Evolutionary conservation across 2,797 vertebrate genomes (phyloP).

Genomic region (Limnodromus scolopaceus): DNA sequence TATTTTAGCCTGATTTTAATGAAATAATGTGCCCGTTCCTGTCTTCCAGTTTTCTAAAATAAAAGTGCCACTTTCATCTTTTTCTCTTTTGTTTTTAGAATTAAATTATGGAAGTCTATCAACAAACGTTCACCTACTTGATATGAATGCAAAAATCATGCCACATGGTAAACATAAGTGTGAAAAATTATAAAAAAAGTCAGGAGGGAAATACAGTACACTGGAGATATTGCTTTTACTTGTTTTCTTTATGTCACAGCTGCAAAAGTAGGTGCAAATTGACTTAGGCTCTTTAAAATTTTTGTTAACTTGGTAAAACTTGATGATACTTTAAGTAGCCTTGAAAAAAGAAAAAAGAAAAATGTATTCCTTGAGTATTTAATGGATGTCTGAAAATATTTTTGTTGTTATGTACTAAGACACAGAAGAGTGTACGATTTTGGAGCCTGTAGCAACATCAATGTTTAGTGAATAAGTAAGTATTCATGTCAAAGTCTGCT

Average conservation of each 20-base stretch:
- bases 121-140: background rate
- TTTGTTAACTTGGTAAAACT: background rate
- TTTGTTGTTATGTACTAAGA: background rate
- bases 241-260: background rate
- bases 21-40: background rate
- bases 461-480: background rate
- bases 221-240: background rate
- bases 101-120: background rate
- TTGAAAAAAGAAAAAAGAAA: background rate
- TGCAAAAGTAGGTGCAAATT: background rate
- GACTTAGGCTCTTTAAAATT: background rate
- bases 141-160: background rate
- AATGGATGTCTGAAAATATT: background rate
- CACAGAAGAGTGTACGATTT: fast-evolving
- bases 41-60: background rate
- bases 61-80: background rate
- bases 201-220: background rate
- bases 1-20: background rate
- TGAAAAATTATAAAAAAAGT: background rate
- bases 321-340: background rate
- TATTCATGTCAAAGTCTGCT: background rate
- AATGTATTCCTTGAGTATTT: background rate
- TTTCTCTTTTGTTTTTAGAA: background rate
- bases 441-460: background rate
- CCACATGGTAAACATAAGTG: background rate